These are phyloP conservation scores for Chitala chitala DNA, from an alignment of 2,113 vertebrate genomes.

Conservation along the genomic window DNA sequence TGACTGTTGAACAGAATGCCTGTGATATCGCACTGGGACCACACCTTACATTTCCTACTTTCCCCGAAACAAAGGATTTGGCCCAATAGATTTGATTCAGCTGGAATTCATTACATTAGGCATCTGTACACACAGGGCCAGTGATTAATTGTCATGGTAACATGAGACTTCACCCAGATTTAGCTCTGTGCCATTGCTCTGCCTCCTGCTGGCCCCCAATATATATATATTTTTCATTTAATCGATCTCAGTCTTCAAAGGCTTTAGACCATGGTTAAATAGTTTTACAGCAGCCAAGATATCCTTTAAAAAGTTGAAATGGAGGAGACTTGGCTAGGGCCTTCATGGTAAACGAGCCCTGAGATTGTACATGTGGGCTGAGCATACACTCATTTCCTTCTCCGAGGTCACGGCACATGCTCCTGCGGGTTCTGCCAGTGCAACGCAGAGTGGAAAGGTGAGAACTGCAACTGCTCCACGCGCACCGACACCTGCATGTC, in stretches of 20 bases:
- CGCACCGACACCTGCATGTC: conserved; percentile 90
- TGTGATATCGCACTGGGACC: no score
- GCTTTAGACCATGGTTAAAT: no score
- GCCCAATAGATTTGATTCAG: not conserved
- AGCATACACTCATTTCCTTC: no score
- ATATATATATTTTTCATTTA: not conserved
- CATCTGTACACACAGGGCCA: not conserved
- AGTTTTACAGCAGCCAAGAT: not conserved
- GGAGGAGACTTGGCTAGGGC: not conserved
- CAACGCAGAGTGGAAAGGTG: conserved; percentile 82
- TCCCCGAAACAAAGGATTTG: not conserved
- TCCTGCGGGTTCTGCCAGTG: conserved; percentile 90
- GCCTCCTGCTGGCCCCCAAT: no score
- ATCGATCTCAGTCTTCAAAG: not conserved
- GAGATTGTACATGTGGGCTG: no score
- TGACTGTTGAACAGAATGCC: no score
- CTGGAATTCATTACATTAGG: not conserved
- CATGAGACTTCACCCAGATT: no score
- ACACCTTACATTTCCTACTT: no score
- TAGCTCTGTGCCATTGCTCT: no score
- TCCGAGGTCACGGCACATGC: conserved; percentile 81
- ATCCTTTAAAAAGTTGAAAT: not conserved
- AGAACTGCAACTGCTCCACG: conserved; percentile 90
- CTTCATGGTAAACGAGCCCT: not conserved
- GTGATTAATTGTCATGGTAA: no score